phyloP scores from a whole-genome alignment of 2,113 vertebrate species.

The Ardeotis arabs region DNA sequence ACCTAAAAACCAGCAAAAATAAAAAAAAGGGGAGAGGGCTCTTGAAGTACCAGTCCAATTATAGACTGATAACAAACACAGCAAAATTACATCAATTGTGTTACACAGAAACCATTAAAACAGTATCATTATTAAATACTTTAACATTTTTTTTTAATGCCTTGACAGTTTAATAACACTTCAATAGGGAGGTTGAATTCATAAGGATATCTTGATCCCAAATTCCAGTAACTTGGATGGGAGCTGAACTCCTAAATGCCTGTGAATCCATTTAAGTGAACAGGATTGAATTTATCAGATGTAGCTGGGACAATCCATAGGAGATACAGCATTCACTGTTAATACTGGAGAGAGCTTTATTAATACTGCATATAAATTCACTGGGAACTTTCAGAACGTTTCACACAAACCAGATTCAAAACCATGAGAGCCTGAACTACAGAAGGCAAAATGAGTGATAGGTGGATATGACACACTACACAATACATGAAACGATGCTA shows the following conservation, averaged over 20 bases:
- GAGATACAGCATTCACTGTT: not conserved
- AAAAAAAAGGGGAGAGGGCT: not conserved
- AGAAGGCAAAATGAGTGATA: not conserved
- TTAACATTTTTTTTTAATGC: not conserved
- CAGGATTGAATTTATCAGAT: not conserved
- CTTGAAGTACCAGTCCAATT: not conserved
- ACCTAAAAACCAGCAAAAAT: not conserved
- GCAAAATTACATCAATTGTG: not conserved
- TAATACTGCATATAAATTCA: not conserved
- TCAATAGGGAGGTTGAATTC: not conserved
- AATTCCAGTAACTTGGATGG: not conserved
- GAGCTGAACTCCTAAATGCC: not conserved
- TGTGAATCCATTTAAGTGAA: not conserved
- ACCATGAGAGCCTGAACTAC: not conserved
- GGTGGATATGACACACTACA: not conserved
- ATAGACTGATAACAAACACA: not conserved
- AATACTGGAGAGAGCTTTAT: not conserved
- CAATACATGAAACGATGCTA: not conserved
- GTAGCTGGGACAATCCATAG: not conserved
- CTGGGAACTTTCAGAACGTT: not conserved
- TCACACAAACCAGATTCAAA: not conserved
- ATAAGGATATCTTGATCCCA: not conserved
- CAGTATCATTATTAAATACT: not conserved
- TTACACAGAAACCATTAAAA: not conserved
- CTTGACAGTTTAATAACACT: not conserved